Evolutionary conservation across 2,797 vertebrate genomes (phyloP).

Genomic region (Oreochromis grahami): DNA sequence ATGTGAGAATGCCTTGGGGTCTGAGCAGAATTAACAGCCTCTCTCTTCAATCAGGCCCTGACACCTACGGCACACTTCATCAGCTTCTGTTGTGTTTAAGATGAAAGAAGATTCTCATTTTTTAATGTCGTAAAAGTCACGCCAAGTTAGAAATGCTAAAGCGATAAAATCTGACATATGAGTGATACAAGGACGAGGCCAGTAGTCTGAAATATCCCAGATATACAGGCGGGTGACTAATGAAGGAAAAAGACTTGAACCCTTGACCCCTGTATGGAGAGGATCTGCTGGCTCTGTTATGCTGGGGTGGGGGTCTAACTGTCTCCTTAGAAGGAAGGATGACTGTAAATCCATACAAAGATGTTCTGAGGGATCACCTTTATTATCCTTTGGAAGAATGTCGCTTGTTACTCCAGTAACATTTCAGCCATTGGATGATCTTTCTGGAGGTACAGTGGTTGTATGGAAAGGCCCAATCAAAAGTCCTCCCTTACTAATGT

Average conservation of each 20-base stretch:
- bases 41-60: constrained; percentile 16
- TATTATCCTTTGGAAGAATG: background rate
- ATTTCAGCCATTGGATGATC: background rate
- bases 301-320: background rate
- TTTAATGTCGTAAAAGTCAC: background rate
- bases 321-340: background rate
- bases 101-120: constrained; percentile 23
- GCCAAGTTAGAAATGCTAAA: background rate
- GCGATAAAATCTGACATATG: background rate
- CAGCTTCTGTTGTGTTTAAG: constrained; percentile 10
- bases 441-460: background rate
- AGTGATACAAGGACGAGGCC: background rate
- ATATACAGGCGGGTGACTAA: background rate
- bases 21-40: constrained; percentile 13
- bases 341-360: background rate
- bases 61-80: constrained; percentile 29
- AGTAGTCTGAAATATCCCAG: background rate
- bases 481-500: background rate
- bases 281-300: background rate
- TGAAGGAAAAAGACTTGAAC: background rate
- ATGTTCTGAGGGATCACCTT: background rate
- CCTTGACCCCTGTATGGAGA: background rate
- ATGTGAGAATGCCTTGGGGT: background rate
- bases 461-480: background rate
- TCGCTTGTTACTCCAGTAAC: background rate